Evolutionary conservation across 2,113 vertebrate species (phyloP).

Genomic region (Epinephelus fuscoguttatus): DNA sequence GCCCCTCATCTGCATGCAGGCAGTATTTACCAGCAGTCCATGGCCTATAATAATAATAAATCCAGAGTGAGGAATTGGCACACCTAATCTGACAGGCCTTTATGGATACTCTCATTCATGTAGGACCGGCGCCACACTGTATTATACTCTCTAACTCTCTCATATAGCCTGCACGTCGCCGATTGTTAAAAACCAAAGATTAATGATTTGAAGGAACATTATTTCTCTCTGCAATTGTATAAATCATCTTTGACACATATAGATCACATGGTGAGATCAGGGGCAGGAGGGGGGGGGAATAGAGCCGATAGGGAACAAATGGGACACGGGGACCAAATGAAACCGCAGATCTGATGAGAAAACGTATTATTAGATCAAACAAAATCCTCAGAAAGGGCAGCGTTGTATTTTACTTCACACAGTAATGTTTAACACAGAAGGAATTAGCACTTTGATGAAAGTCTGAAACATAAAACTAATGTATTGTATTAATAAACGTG

Average conservation of each 20-base stretch:
- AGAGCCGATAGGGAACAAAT: constrained; percentile 20
- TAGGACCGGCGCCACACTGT: constrained; percentile 50
- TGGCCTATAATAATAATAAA: constrained; percentile 72
- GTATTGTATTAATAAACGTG: constrained; percentile 35
- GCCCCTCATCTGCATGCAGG: constrained; percentile 78
- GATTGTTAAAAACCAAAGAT: constrained; percentile 68
- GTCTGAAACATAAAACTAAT: neutral
- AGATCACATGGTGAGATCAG: constrained; percentile 55
- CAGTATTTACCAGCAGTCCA: constrained; percentile 51
- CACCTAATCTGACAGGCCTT: constrained; percentile 80
- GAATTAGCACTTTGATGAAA: constrained; percentile 19
- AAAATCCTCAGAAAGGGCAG: neutral
- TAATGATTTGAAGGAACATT: constrained; percentile 63
- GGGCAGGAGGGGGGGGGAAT: neutral
- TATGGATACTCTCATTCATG: constrained; percentile 73
- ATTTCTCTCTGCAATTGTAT: constrained; percentile 54
- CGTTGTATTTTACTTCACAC: constrained; percentile 15
- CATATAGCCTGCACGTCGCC: constrained; percentile 41
- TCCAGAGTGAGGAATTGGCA: constrained; percentile 72
- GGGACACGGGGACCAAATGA: constrained; percentile 30
- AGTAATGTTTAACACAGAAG: constrained; percentile 12
- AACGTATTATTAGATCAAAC: constrained; percentile 24
- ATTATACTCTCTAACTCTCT: constrained; percentile 59
- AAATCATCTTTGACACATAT: constrained; percentile 69
- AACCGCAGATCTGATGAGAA: constrained; percentile 39